phyloP scores from a whole-genome alignment of 2,113 vertebrate species.

The Microtus richardsoni region DNA sequence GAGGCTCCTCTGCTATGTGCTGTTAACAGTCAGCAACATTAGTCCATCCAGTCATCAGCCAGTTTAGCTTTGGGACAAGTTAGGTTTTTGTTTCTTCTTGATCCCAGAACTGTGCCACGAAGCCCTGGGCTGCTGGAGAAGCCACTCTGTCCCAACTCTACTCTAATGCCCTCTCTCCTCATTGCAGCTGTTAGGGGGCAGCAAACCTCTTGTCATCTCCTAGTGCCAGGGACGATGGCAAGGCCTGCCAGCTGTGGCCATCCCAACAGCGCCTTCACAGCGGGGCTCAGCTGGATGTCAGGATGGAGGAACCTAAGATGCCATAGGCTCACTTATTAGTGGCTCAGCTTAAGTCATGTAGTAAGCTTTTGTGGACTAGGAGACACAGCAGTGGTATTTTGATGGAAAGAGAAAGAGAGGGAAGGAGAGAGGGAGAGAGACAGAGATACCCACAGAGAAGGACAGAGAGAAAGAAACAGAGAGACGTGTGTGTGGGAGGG shows the following conservation, averaged over 20 bases:
- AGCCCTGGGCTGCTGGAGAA: too few species aligned
- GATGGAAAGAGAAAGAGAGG: not conserved
- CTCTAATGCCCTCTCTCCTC: not conserved
- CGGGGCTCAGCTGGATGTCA: not conserved
- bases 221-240: not conserved
- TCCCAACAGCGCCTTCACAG: not conserved
- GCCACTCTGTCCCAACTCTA: not conserved
- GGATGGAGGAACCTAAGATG: not conserved
- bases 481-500: too few species aligned
- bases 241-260: not conserved
- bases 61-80: not conserved
- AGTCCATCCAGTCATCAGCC: not conserved
- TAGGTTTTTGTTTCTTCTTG: not conserved
- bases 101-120: not conserved
- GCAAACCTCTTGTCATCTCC: constrained; percentile 5
- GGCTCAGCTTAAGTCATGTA: not conserved
- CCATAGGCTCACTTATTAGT: not conserved
- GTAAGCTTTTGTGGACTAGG: not conserved
- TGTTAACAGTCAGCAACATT: not conserved
- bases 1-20: not conserved
- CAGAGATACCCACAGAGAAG: too few species aligned
- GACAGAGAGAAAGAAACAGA: not conserved
- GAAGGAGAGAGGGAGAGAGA: too few species aligned
- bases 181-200: not conserved
- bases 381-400: not conserved